A percentile compares a stretch with the other conserved stretches of the same genome.
Evolutionary conservation across 2,888 invertebrate genomes (phyloP).

Genomic region (Spodoptera exigua): DNA sequence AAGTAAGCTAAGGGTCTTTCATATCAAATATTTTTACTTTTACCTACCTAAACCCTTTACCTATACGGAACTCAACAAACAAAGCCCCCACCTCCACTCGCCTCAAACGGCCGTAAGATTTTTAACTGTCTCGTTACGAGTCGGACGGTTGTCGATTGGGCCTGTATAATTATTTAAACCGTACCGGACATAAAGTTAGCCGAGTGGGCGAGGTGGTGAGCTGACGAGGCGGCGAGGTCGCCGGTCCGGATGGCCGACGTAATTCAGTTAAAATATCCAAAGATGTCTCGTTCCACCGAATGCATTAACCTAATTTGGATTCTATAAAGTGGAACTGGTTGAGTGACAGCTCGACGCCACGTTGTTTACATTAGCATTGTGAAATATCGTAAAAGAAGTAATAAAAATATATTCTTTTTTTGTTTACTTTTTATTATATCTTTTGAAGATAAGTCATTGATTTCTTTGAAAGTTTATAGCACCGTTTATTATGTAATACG

Average conservation of each 20-base stretch:
- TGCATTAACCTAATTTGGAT: conserved; percentile 41
- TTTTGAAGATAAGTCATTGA: too few relatives aligned
- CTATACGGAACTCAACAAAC: conserved; percentile 13
- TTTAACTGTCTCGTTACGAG: conserved; percentile 23
- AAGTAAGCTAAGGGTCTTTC: too few relatives aligned
- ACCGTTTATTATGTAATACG: too few relatives aligned
- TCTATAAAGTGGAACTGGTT: conserved; percentile 1
- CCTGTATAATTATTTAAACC: conserved; percentile 30
- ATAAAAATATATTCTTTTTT: too few relatives aligned
- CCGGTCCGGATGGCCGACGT: conserved; percentile 4
- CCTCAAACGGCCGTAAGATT: background rate
- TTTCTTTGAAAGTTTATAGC: too few relatives aligned
- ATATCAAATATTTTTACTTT: too few relatives aligned
- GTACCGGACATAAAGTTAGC: conserved; percentile 31
- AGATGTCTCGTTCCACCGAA: conserved; percentile 23
- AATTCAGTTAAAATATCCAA: conserved; percentile 36
- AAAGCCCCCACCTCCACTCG: background rate
- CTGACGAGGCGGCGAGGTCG: too few relatives aligned
- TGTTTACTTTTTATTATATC: too few relatives aligned
- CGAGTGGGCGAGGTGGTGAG: conserved; percentile 4
- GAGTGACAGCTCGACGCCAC: background rate
- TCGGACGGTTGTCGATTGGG: conserved; percentile 7
- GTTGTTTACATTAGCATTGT: too few relatives aligned
- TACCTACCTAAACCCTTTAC: too few relatives aligned
- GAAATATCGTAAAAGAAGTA: too few relatives aligned